Percentiles rank a stretch among this genome's conserved stretches.
These are phyloP conservation scores for Phalacrocorax brasilianus DNA, from an alignment of 2,113 vertebrate genomes.

Conservation along the genomic window DNA sequence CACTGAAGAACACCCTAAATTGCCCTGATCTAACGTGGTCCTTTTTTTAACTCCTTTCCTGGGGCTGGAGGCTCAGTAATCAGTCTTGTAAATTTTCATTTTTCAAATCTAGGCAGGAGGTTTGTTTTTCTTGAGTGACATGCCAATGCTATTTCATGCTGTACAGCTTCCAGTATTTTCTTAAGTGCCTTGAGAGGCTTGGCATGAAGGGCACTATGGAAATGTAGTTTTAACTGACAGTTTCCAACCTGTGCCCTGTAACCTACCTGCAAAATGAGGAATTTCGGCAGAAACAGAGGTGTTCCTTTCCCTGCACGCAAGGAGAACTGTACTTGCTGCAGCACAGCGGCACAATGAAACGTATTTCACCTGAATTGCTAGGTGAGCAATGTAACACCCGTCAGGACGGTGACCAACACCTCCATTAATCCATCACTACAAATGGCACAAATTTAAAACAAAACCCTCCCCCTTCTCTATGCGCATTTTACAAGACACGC, in stretches of 20 bases:
- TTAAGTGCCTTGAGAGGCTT: constrained; percentile 48
- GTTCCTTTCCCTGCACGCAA: neutral
- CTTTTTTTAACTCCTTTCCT: neutral
- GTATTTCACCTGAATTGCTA: accelerated
- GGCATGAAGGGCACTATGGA: constrained; percentile 26
- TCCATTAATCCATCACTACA: neutral
- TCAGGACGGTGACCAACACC: neutral
- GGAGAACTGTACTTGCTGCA: neutral
- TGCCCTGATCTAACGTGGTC: neutral
- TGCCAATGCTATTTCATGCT: constrained; percentile 29
- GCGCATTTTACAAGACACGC: neutral
- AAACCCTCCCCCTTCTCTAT: neutral
- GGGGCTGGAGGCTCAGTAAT: neutral
- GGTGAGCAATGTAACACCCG: neutral
- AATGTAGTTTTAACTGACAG: constrained; percentile 10
- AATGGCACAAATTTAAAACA: neutral
- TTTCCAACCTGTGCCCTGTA: neutral
- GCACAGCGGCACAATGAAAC: neutral
- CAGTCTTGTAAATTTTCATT: neutral
- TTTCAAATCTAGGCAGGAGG: constrained; percentile 16
- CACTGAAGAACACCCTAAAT: neutral
- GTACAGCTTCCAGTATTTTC: constrained; percentile 53
- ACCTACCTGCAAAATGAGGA: neutral
- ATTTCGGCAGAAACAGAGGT: neutral
- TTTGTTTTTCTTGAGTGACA: constrained; percentile 15